Percentiles rank a stretch among this genome's conserved stretches.
These are phyloP conservation scores for Harpalus rubripes DNA, from an alignment of 2,888 invertebrate species.

Conservation along the genomic window DNA sequence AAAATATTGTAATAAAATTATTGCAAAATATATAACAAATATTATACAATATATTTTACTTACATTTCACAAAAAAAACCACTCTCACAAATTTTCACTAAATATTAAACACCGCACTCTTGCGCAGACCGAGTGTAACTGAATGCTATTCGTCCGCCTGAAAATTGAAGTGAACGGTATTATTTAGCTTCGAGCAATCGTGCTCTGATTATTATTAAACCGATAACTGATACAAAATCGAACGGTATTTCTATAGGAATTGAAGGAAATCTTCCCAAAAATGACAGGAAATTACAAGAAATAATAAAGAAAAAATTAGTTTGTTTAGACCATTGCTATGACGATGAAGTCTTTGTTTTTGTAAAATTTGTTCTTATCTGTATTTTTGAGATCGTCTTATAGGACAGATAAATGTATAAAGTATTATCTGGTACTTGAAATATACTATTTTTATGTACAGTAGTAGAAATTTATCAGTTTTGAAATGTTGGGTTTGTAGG, in stretches of 20 bases:
- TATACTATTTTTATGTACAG: background rate
- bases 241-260: background rate
- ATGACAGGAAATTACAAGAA: background rate
- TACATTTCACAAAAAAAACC: background rate
- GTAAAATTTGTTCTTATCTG: background rate
- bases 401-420: background rate
- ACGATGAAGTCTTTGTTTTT: too few relatives aligned
- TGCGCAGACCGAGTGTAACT: background rate
- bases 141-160: background rate
- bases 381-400: background rate
- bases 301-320: background rate
- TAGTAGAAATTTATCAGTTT: background rate
- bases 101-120: background rate
- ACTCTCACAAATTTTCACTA: background rate
- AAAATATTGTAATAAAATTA: too few relatives aligned
- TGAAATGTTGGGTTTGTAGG: too few relatives aligned
- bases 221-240: conserved; percentile 1
- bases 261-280: background rate
- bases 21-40: too few relatives aligned
- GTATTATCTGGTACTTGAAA: background rate
- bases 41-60: background rate
- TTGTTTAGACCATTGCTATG: background rate
- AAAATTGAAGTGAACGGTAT: conserved; percentile 51
- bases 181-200: conserved; percentile 33
- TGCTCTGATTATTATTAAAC: conserved; percentile 57